These are phyloP conservation scores for Fragum sueziense DNA, from an alignment of 2,888 invertebrate genomes.

Conservation along the genomic window DNA sequence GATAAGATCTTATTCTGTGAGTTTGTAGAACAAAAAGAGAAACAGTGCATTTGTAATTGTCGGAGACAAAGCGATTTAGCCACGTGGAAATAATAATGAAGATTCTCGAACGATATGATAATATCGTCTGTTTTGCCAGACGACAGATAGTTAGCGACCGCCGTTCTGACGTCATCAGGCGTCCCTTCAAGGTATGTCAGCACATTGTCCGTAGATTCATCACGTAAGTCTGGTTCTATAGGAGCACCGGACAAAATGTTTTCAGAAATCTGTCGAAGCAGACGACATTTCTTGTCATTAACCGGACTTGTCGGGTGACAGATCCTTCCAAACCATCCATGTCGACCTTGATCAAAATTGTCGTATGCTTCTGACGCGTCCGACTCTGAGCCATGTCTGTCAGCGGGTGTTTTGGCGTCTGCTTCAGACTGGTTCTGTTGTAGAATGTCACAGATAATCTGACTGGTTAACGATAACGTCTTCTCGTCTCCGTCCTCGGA, in stretches of 20 bases:
- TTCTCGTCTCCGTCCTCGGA: slow-evolving; percentile 1
- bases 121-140: slow-evolving; percentile 43
- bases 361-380: not conserved
- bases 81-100: slow-evolving; percentile 54
- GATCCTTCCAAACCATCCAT: not conserved
- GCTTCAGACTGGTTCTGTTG: not conserved
- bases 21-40: slow-evolving; percentile 29
- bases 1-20: slow-evolving; percentile 25
- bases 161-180: slow-evolving; percentile 31
- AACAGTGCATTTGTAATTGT: slow-evolving; percentile 43
- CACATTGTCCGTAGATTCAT: slow-evolving; percentile 13
- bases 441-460: slow-evolving; percentile 19
- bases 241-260: not conserved
- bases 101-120: slow-evolving; percentile 29
- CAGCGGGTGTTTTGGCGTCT: not conserved
- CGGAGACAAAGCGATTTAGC: slow-evolving; percentile 38
- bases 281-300: slow-evolving; percentile 3
- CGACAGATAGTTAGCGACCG: slow-evolving; percentile 49
- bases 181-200: slow-evolving; percentile 37
- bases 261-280: slow-evolving; percentile 15
- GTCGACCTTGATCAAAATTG: not conserved
- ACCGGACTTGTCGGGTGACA: slow-evolving; percentile 13
- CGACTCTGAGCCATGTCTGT: not conserved
- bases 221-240: slow-evolving; percentile 6
- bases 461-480: slow-evolving; percentile 7